Conservation (phyloP, 2,797 vertebrate species). For the Clarias platycephalus region DNA sequence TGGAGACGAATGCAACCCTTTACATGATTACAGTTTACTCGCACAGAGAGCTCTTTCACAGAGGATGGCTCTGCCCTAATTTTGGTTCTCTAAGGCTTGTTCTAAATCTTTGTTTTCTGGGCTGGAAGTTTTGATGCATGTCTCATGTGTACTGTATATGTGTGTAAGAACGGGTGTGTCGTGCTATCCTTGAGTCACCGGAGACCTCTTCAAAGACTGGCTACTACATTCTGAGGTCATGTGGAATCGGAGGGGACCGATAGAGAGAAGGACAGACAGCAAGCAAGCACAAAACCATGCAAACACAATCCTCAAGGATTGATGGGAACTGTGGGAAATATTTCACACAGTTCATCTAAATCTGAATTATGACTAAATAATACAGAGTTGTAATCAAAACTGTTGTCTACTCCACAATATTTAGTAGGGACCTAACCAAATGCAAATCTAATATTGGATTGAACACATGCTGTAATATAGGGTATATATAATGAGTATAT, state of each 20-base stretch:
- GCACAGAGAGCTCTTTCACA: constrained; percentile 31
- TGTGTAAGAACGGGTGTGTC: constrained; percentile 57
- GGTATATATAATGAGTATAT: no score
- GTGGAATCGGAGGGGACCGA: constrained; percentile 28
- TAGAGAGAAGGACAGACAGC: constrained; percentile 4
- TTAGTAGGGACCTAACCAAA: not conserved
- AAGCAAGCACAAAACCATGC: constrained; percentile 5
- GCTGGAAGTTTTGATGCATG: constrained; percentile 56
- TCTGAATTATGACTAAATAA: not conserved
- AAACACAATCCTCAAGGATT: constrained; percentile 39
- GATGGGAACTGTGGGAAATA: not conserved
- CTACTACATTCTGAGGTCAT: constrained; percentile 48
- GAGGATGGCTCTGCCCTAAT: constrained; percentile 17
- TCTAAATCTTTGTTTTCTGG: constrained; percentile 25
- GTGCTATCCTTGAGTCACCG: constrained; percentile 71
- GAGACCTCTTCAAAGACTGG: constrained; percentile 70
- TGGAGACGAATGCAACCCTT: constrained; percentile 27
- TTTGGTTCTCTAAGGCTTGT: constrained; percentile 21
- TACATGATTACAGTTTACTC: constrained; percentile 16
- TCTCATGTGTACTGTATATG: constrained; percentile 3
- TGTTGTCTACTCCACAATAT: not conserved
- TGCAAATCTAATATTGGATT: not conserved
- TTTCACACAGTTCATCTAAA: not conserved
- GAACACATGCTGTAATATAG: not conserved
- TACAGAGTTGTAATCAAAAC: not conserved